phyloP scores from a whole-genome alignment of 92 coral and sea anemone genomes.

The Scolanthus callimorphus region DNA sequence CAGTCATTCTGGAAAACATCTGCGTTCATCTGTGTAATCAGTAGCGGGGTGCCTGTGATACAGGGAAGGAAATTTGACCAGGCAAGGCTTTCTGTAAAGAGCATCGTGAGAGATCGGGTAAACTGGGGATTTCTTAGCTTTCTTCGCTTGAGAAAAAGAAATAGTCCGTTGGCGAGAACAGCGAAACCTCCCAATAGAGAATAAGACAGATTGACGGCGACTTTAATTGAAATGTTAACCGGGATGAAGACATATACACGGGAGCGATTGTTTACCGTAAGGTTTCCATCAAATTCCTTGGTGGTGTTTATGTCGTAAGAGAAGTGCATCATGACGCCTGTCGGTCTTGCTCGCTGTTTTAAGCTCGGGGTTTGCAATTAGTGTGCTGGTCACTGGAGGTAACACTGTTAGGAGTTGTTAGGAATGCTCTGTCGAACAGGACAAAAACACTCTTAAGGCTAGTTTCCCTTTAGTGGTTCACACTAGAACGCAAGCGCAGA shows the following conservation, averaged over 20 bases:
- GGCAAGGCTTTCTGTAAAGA: slow-evolving; percentile 14
- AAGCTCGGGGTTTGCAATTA: too few species aligned
- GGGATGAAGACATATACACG: not conserved
- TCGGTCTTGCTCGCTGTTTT: too few species aligned
- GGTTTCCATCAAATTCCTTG: too few species aligned
- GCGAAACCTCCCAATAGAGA: slow-evolving; percentile 1
- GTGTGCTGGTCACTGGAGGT: too few species aligned
- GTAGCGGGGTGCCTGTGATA: slow-evolving; percentile 1
- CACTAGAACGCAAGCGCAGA: too few species aligned
- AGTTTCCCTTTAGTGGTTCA: too few species aligned
- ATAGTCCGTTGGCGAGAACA: slow-evolving; percentile 6
- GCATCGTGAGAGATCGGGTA: not conserved
- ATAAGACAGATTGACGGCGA: not conserved
- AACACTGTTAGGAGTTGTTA: too few species aligned
- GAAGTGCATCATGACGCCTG: too few species aligned
- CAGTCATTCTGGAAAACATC: slow-evolving; percentile 14
- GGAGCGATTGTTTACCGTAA: too few species aligned
- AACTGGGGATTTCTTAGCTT: not conserved
- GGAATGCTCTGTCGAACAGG: too few species aligned
- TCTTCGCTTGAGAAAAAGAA: slow-evolving; percentile 4
- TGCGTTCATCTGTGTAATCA: slow-evolving; percentile 3
- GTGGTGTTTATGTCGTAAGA: too few species aligned
- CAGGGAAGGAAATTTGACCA: slow-evolving; percentile 6
- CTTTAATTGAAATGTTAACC: not conserved
- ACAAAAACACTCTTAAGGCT: too few species aligned